These are phyloP conservation scores for Unio delphinus DNA, from an alignment of 2,888 invertebrate genomes.

Conservation along the genomic window DNA sequence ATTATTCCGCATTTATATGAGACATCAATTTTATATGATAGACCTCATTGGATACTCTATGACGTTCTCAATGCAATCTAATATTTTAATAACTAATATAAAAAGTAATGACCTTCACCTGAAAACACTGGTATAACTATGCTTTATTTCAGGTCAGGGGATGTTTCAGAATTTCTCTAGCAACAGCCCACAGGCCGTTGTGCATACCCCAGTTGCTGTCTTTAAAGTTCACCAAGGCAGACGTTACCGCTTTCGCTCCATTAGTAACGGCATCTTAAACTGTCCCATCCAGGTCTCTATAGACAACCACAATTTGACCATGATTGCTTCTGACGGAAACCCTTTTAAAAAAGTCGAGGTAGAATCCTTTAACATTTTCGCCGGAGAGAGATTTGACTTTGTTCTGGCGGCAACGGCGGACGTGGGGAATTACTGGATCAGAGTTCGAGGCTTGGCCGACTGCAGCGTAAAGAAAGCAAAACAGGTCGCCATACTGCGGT, in stretches of 20 bases:
- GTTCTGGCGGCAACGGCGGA: conserved; percentile 16
- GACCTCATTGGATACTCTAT: no score
- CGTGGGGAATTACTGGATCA: conserved; percentile 46
- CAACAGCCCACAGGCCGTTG: conserved; percentile 15
- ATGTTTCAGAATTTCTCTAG: conserved; percentile 31
- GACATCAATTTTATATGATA: no score
- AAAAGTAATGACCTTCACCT: no score
- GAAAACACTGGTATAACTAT: not conserved
- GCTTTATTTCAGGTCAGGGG: conserved; percentile 18
- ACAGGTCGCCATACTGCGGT: conserved; percentile 87
- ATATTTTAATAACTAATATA: no score
- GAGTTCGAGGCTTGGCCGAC: conserved; percentile 23
- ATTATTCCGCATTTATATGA: no score
- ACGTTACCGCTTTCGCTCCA: conserved; percentile 60
- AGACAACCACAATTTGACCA: conserved; percentile 48
- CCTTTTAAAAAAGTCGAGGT: conserved; percentile 36
- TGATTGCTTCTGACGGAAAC: conserved; percentile 54
- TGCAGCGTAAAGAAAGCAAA: conserved; percentile 9
- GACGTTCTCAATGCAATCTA: no score
- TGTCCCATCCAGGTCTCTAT: conserved; percentile 57
- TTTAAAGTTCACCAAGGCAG: conserved; percentile 49
- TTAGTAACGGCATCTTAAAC: conserved; percentile 74
- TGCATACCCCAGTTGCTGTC: conserved; percentile 51
- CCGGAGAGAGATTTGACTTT: conserved; percentile 78
- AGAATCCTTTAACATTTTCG: conserved; percentile 75